Percentiles rank a stretch among this genome's conserved stretches.
phyloP scores from a whole-genome alignment of 2,888 invertebrate genomes.

The Machimus rusticus region DNA sequence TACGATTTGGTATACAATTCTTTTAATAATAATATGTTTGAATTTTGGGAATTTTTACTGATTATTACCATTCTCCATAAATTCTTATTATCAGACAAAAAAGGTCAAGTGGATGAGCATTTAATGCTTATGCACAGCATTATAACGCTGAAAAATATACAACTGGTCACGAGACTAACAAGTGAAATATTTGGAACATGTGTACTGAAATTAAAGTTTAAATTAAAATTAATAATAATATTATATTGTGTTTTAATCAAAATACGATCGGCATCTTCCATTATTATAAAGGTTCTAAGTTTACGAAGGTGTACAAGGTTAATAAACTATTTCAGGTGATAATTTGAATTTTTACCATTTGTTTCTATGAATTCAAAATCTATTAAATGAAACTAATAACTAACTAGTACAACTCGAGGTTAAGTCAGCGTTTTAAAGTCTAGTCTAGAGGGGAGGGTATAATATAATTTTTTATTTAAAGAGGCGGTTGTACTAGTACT shows the following conservation, averaged over 20 bases:
- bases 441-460: too few relatives aligned
- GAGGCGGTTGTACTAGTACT: too few relatives aligned
- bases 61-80: neutral
- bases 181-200: neutral
- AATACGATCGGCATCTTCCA: too few relatives aligned
- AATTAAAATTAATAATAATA: neutral
- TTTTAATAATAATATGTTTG: neutral
- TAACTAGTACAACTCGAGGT: too few relatives aligned
- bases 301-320: too few relatives aligned
- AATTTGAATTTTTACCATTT: too few relatives aligned
- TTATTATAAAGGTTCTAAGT: too few relatives aligned
- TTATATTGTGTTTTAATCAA: neutral
- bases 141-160: neutral
- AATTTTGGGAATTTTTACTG: neutral
- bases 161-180: neutral
- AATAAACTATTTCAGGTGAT: too few relatives aligned
- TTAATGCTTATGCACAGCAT: neutral
- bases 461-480: too few relatives aligned
- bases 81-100: neutral
- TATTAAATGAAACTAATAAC: too few relatives aligned
- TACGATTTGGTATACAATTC: neutral
- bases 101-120: neutral
- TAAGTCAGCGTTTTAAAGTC: too few relatives aligned
- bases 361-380: too few relatives aligned
- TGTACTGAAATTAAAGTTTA: neutral